phyloP scores from a whole-genome alignment of 2,113 vertebrate species.

The Perognathus longimembris region DNA sequence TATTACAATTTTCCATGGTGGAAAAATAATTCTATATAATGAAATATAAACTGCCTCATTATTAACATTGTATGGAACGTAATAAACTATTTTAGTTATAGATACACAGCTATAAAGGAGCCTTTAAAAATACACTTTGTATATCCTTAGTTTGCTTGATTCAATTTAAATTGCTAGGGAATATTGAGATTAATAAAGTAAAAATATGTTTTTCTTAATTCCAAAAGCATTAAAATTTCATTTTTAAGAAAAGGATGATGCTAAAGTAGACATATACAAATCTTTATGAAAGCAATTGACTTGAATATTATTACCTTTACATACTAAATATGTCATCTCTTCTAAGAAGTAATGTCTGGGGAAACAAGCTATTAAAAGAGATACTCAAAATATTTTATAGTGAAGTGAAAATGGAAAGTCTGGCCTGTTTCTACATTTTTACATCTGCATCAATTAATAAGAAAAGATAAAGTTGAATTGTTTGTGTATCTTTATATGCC shows the following conservation, averaged over 20 bases:
- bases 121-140: background rate
- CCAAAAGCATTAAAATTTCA: background rate
- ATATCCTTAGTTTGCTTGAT: background rate
- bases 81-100: background rate
- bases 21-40: slow-evolving; percentile 7
- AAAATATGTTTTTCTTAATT: background rate
- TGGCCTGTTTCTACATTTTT: background rate
- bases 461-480: background rate
- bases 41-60: slow-evolving; percentile 43
- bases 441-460: background rate
- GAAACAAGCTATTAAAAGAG: slow-evolving; percentile 16
- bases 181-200: background rate
- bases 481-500: background rate
- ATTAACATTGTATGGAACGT: background rate
- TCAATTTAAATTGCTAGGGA: background rate
- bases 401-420: background rate
- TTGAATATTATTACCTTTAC: slow-evolving; percentile 8
- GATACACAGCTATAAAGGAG: background rate
- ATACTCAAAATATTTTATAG: background rate
- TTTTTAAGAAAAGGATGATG: background rate
- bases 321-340: background rate
- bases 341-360: background rate
- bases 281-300: background rate
- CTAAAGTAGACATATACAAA: background rate
- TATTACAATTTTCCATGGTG: background rate